Evolutionary conservation across 2,888 invertebrate species (phyloP).

Genomic region (Carpatolechia fugitivella): DNA sequence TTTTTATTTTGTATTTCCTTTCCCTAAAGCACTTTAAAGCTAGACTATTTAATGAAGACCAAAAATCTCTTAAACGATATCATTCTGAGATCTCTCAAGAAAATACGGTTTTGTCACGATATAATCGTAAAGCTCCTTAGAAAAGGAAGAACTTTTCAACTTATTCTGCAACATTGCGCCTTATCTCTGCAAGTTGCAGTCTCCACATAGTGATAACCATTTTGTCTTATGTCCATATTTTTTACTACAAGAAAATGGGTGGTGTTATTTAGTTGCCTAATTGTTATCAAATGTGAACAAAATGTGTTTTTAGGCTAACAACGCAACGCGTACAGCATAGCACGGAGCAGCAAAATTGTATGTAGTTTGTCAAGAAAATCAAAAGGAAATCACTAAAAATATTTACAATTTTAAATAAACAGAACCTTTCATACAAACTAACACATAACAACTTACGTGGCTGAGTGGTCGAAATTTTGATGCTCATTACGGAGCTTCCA

Average conservation of each 20-base stretch:
- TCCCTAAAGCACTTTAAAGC: not conserved
- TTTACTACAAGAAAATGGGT: not conserved
- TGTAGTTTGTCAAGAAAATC: too few relatives aligned
- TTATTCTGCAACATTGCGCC: constrained; percentile 11
- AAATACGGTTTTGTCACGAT: constrained; percentile 2
- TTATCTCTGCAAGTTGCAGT: not conserved
- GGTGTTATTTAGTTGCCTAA: not conserved
- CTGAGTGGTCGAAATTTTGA: too few relatives aligned
- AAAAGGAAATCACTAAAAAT: too few relatives aligned
- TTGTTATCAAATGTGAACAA: too few relatives aligned
- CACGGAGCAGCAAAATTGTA: too few relatives aligned
- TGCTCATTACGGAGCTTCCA: too few relatives aligned
- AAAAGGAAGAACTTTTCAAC: not conserved
- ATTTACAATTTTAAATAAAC: too few relatives aligned
- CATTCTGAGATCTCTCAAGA: not conserved
- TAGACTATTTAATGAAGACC: not conserved
- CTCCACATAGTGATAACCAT: constrained; percentile 39
- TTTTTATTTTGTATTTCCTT: too few relatives aligned
- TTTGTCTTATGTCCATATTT: constrained; percentile 28
- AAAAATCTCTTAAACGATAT: not conserved
- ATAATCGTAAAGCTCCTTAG: constrained; percentile 1
- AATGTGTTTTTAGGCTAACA: too few relatives aligned
- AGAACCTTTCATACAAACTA: too few relatives aligned
- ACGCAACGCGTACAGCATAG: too few relatives aligned
- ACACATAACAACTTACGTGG: too few relatives aligned